phyloP scores from a whole-genome alignment of 2,113 vertebrate species.

The Philantomba maxwellii region DNA sequence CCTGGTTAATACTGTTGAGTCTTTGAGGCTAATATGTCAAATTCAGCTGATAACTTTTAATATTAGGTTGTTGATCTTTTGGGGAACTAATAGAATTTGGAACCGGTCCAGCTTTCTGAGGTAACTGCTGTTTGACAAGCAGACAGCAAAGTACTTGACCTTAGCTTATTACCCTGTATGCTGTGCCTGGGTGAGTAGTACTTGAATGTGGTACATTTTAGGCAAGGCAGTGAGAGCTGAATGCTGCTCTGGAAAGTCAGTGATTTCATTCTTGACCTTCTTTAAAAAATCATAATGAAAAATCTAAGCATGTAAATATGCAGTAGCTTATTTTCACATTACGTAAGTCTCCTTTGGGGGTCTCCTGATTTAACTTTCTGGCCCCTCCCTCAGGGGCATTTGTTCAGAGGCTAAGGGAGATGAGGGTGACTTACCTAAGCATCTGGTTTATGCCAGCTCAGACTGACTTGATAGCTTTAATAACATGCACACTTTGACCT shows the following conservation, averaged over 20 bases:
- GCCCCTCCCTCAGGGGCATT: not conserved
- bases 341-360: not conserved
- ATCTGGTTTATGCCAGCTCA: not conserved
- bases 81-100: constrained; percentile 15
- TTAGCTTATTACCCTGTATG: not conserved
- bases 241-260: not conserved
- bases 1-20: constrained; percentile 22
- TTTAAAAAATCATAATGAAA: not conserved
- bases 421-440: not conserved
- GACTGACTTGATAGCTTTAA: not conserved
- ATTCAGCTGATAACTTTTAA: not conserved
- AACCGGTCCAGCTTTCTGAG: constrained; percentile 48
- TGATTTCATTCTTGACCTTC: not conserved
- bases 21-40: constrained; percentile 18
- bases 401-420: not conserved
- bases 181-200: not conserved
- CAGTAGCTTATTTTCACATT: not conserved
- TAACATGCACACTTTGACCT: not conserved
- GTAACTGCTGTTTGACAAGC: not conserved
- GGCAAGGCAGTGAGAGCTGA: not conserved
- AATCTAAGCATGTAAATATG: not conserved
- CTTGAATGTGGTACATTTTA: constrained; percentile 5
- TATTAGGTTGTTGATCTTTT: constrained; percentile 53
- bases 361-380: not conserved
- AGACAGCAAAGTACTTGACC: constrained; percentile 24